Conservation (phyloP, 2,888 invertebrate genomes). For the Quadriops clusia region DNA sequence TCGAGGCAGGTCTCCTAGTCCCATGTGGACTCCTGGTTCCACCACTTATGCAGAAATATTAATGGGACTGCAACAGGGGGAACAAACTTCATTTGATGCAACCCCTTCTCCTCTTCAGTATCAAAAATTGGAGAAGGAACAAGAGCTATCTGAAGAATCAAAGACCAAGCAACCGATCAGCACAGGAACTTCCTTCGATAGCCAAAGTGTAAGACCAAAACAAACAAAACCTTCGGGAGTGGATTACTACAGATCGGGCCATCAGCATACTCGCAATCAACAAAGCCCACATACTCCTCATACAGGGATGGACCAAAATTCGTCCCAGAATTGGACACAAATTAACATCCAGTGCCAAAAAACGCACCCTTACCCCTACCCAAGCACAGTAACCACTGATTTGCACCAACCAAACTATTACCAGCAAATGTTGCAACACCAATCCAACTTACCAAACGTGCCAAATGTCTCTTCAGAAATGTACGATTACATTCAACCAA, state of each 20-base stretch:
- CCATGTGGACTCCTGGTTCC: slow-evolving; percentile 61
- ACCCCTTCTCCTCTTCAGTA: slow-evolving; percentile 5
- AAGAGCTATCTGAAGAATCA: slow-evolving; percentile 7
- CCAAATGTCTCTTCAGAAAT: slow-evolving; percentile 24
- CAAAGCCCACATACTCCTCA: not conserved
- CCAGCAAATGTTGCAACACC: slow-evolving; percentile 16
- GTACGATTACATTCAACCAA: slow-evolving; percentile 38
- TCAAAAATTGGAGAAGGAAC: slow-evolving; percentile 8
- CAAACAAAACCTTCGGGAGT: no score
- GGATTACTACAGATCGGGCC: no score
- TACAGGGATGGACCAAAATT: slow-evolving; percentile 9
- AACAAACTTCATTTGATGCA: no score
- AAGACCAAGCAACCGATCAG: no score
- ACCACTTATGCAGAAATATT: slow-evolving; percentile 72
- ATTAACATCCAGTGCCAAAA: slow-evolving; percentile 11
- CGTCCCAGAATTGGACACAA: slow-evolving; percentile 11
- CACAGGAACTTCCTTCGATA: no score
- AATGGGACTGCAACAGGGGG: slow-evolving; percentile 37
- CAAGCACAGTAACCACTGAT: slow-evolving; percentile 7
- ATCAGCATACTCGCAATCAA: no score
- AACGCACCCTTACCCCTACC: no score
- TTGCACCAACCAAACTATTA: slow-evolving; percentile 12
- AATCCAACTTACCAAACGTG: no score
- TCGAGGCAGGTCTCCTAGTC: slow-evolving; percentile 45
- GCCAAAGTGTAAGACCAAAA: no score